Evolutionary conservation across 2,113 vertebrate species (phyloP).

Genomic region (Halcyon senegalensis): DNA sequence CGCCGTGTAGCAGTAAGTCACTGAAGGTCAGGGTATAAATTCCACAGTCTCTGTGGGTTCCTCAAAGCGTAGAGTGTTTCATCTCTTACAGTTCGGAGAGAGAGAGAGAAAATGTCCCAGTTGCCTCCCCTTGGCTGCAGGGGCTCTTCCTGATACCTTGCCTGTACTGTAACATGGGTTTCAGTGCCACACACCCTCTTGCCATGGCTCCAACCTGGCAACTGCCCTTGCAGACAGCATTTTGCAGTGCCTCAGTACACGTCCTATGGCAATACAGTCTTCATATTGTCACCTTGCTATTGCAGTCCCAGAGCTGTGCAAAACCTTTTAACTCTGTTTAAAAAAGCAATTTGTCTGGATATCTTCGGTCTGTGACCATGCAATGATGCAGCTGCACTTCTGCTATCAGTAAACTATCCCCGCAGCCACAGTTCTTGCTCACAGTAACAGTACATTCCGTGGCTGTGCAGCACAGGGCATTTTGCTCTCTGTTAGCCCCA

Average conservation of each 20-base stretch:
- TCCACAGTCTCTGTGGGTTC: not conserved
- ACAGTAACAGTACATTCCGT: not conserved
- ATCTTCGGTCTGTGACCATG: not conserved
- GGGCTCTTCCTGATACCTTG: fast-evolving
- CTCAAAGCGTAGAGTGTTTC: not conserved
- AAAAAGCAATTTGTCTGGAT: not conserved
- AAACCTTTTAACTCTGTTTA: not conserved
- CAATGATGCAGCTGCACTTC: not conserved
- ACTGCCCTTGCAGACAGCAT: not conserved
- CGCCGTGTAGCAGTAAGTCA: fast-evolving
- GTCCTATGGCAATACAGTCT: not conserved
- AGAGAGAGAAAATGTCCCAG: not conserved
- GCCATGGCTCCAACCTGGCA: not conserved
- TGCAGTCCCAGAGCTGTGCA: not conserved
- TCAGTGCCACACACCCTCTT: not conserved
- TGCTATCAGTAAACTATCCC: not conserved
- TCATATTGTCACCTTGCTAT: not conserved
- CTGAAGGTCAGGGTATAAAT: not conserved
- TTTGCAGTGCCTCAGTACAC: not conserved
- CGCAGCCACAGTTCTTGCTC: not conserved
- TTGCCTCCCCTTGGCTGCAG: not conserved
- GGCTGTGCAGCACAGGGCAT: not conserved
- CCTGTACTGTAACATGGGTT: not conserved
- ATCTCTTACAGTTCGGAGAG: not conserved
- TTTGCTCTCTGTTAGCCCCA: not conserved